Evolutionary conservation across 2,888 invertebrate genomes (phyloP).

Genomic region (Drosophila acutilabella): DNA sequence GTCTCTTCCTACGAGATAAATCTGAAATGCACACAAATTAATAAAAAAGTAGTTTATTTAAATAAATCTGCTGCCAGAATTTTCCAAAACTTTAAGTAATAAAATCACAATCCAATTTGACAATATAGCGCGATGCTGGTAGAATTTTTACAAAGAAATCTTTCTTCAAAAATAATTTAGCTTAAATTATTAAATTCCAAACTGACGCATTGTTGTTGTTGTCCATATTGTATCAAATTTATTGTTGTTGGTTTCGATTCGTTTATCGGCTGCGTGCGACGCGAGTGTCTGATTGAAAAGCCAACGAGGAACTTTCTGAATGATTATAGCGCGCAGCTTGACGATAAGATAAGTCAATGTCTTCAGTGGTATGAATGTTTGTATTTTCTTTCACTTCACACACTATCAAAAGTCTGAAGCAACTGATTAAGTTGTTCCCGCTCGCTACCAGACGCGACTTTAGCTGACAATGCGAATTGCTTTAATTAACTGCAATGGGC

Average conservation of each 20-base stretch:
- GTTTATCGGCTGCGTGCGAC: conserved; percentile 55
- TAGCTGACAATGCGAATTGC: conserved; percentile 48
- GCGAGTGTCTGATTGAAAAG: conserved; percentile 51
- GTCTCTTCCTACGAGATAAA: background rate
- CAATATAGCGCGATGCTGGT: background rate
- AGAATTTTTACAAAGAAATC: background rate
- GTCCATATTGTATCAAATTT: conserved; percentile 47
- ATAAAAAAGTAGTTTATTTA: conserved; percentile 5
- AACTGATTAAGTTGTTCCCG: conserved; percentile 46
- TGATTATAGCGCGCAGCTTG: conserved; percentile 26
- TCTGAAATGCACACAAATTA: background rate
- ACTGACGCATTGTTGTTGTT: background rate
- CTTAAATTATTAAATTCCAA: conserved; percentile 11
- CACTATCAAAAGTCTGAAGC: conserved; percentile 12
- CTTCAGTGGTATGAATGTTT: conserved; percentile 15
- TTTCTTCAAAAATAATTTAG: too few species aligned
- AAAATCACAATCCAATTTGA: conserved; percentile 1
- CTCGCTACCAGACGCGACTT: conserved; percentile 3
- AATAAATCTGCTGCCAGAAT: background rate
- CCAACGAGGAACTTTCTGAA: conserved; percentile 28
- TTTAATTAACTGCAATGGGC: conserved; percentile 62
- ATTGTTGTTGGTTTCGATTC: conserved; percentile 35
- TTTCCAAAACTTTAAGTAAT: background rate
- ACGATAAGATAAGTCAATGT: conserved; percentile 57
- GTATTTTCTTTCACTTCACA: background rate